These are phyloP conservation scores for Eilema griseolum DNA, from an alignment of 2,888 invertebrate genomes.

Conservation along the genomic window DNA sequence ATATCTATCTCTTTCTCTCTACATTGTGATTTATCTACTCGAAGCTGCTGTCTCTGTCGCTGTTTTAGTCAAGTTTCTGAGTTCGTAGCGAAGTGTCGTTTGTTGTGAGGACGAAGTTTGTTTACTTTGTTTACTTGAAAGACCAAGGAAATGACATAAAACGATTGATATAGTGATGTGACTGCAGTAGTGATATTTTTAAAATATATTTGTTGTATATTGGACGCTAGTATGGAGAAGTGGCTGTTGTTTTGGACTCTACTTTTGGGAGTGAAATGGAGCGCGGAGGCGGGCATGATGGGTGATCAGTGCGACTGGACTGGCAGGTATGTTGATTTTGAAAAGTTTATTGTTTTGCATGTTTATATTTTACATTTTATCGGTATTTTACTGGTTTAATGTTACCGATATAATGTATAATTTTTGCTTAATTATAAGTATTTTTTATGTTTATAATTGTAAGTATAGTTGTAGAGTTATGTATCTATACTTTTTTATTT, in stretches of 20 bases:
- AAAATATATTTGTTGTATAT: conserved; percentile 40
- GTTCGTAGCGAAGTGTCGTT: conserved; percentile 49
- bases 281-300: conserved; percentile 86
- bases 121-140: conserved; percentile 58
- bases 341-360: conserved; percentile 58
- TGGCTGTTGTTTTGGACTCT: conserved; percentile 75
- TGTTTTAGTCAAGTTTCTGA: conserved; percentile 64
- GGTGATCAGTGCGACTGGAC: conserved; percentile 91
- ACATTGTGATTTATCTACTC: conserved; percentile 20
- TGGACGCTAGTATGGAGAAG: conserved; percentile 66
- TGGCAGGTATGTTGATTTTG: conserved; percentile 87
- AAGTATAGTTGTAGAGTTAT: background rate
- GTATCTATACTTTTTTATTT: background rate
- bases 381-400: background rate
- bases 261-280: conserved; percentile 73
- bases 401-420: background rate
- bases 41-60: conserved; percentile 45
- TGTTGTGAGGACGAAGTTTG: conserved; percentile 55
- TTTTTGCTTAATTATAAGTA: background rate
- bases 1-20: conserved; percentile 65
- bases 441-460: background rate
- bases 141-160: conserved; percentile 46
- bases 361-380: conserved; percentile 40
- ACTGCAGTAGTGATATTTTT: conserved; percentile 42
- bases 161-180: conserved; percentile 64